Conservation (phyloP, 2,113 vertebrate genomes). For the Oncorhynchus tshawytscha region DNA sequence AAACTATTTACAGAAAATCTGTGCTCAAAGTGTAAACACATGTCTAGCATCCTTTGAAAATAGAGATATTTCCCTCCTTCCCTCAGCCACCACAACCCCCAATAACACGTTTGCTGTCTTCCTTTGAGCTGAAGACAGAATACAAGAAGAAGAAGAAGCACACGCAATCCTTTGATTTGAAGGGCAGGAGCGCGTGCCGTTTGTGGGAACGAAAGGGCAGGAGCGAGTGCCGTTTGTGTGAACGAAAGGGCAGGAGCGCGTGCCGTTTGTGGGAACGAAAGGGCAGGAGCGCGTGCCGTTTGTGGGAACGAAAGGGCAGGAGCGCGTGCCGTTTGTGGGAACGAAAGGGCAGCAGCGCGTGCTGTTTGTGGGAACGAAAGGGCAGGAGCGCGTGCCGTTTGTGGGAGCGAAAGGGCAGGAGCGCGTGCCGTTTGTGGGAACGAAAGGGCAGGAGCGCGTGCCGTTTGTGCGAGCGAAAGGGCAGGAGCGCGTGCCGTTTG, state of each 20-base stretch:
- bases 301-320: no score
- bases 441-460: neutral
- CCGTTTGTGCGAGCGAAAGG: neutral
- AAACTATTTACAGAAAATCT: conserved; percentile 65
- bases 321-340: conserved; percentile 4
- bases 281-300: no score
- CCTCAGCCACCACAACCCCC: conserved; percentile 20
- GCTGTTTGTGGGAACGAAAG: no score
- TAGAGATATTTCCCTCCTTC: conserved; percentile 10
- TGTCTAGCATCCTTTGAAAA: conserved; percentile 66
- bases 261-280: neutral
- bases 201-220: no score
- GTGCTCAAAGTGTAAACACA: conserved; percentile 62
- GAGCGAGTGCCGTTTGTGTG: no score
- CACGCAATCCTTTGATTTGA: conserved; percentile 29
- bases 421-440: no score
- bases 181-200: neutral
- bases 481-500: neutral
- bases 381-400: neutral
- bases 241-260: neutral
- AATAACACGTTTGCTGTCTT: conserved; percentile 40
- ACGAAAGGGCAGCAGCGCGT: no score
- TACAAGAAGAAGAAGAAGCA: conserved; percentile 29
- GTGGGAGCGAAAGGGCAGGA: conserved; percentile 5
- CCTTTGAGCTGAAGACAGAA: conserved; percentile 49